Percentiles rank a stretch among this genome's conserved stretches.
These are phyloP conservation scores for Cosmopolites sordidus DNA, from an alignment of 2,888 invertebrate genomes.

Conservation along the genomic window DNA sequence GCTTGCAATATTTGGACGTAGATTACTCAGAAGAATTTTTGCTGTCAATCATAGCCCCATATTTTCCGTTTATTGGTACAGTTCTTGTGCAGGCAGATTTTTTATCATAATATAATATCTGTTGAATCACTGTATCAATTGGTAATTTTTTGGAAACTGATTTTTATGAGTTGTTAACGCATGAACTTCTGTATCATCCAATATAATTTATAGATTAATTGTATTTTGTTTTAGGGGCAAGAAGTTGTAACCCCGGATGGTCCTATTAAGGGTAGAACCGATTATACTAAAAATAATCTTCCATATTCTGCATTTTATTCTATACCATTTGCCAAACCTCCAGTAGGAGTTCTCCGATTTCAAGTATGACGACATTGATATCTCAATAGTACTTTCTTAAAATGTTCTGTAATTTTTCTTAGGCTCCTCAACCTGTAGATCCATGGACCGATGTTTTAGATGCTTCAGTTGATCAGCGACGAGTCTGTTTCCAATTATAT, in stretches of 20 bases:
- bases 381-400: background rate
- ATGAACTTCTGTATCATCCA: too few species aligned
- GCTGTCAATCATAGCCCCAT: too few species aligned
- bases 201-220: background rate
- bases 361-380: constrained; percentile 5
- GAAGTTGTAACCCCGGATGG: constrained; percentile 21
- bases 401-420: constrained; percentile 4
- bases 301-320: constrained; percentile 18
- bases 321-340: constrained; percentile 19
- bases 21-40: too few species aligned
- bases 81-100: too few species aligned
- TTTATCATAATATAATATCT: too few species aligned
- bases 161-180: too few species aligned
- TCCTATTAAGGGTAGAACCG: constrained; percentile 7
- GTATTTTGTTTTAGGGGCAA: background rate
- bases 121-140: too few species aligned
- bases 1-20: too few species aligned
- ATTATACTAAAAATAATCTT: constrained; percentile 5
- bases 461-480: constrained; percentile 11
- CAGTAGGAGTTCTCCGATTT: constrained; percentile 12
- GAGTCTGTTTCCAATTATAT: constrained; percentile 17
- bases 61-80: too few species aligned
- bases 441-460: constrained; percentile 16
- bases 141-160: too few species aligned
- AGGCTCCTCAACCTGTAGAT: constrained; percentile 17